phyloP scores from a whole-genome alignment of 37 sponge, comb jelly and placozoan genomes.

The Corticium candelabrum region DNA sequence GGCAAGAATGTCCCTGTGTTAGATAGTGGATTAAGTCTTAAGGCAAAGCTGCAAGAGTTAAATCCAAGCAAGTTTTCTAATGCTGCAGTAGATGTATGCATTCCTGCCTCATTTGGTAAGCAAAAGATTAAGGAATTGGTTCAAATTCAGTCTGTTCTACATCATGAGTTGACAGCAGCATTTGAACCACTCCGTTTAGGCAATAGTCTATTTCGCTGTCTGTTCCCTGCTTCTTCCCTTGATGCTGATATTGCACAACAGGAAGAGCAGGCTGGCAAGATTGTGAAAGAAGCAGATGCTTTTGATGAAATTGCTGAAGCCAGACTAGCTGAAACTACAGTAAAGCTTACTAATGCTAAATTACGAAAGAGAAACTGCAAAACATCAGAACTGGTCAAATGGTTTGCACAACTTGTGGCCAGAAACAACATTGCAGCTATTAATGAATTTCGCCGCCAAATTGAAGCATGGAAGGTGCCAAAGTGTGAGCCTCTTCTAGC shows the following conservation, averaged over 20 bases:
- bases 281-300: background rate
- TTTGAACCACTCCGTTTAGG: background rate
- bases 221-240: background rate
- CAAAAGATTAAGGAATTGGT: background rate
- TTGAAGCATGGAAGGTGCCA: background rate
- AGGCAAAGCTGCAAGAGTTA: background rate
- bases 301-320: background rate
- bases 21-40: background rate
- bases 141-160: background rate
- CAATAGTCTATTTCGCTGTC: background rate
- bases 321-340: background rate
- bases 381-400: background rate
- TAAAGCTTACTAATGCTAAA: too few relatives aligned
- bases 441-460: background rate
- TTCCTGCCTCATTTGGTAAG: background rate
- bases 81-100: background rate
- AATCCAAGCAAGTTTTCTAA: background rate
- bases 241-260: background rate
- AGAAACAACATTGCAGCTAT: background rate
- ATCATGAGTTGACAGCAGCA: background rate
- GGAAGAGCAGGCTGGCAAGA: background rate
- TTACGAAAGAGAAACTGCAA: too few relatives aligned
- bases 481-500: background rate
- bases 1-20: background rate
- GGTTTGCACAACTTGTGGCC: background rate